Evolutionary conservation across 2,113 vertebrate species (phyloP), one percentile per base, ranked within the genome.

Genomic region (Halichoerus grypus): DNA sequence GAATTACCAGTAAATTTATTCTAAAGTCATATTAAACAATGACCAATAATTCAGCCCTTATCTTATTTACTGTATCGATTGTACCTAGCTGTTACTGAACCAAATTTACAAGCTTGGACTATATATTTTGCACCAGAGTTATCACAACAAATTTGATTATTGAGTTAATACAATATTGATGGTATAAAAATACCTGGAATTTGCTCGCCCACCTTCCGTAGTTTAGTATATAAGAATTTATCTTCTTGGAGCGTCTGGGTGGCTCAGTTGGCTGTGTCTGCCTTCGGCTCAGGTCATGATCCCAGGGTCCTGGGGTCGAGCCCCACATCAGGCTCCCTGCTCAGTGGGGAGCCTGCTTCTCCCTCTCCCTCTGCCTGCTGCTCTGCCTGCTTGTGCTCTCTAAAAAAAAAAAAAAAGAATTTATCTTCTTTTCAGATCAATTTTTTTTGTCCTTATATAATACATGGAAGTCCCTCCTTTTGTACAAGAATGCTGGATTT

Each of bases 21-120:
- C 53, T 94, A 74, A 97, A 79, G 21, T 90, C 55, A 83, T 92
- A 79, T 84, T 88, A 55, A 49, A 79, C 59, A 92, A 77, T 71
- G 19, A 9, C 21, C 39, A 83, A 28, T 26, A 49, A 92, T 93
- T 97, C 46, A 81, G 5, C 46, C 39, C 24, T 79, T 86, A 57
- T 72, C 46, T 33, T 94, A 61, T 69, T 88, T 63, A 72, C 51
- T 42, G 7, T 82, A 16, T 87, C 31, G 51, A 33, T 89, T 86
- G 42, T 90, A 10, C 11, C 19, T 59, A 71, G 6, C 67, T 88
- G 57, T 80, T 69, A 16, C 18, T 96, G 67, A 93, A 76, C 6
- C 42, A 93, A 88, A 80, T 67, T 55, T 74, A n/a, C 1, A 67
- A 42, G 11, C 28, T 65, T 79, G 7, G 4, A 21, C 13, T 84